Evolutionary conservation across 2,797 vertebrate species (phyloP), one percentile per base, ranked within the genome.

Genomic region (Loris lydekkerianus): DNA sequence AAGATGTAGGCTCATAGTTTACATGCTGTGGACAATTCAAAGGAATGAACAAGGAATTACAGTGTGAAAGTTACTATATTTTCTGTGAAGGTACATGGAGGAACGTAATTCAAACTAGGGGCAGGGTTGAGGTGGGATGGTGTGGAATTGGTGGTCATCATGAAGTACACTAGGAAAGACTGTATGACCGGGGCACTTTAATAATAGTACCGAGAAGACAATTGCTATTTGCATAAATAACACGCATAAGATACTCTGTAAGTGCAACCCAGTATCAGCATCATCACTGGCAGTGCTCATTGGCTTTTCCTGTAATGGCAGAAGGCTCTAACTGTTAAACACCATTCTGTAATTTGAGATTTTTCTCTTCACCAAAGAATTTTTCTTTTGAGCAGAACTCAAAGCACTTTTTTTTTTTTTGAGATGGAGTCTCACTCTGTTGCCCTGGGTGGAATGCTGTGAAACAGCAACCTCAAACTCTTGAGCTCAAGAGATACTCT

Each of bases 381-480:
- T 91, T 89, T 80, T 77, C 60, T 87, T 88, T 69, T 65, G 69
- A 61, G 34, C 70, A 91, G 70, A 93, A 84, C 29, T 89, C 77
- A 81, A 29, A 90, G 29, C 29, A 65, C 37, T 86, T 94, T 89
- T 53, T 53, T 53, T 15, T 53, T 15, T 53, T 53, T 53, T 53
- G 49, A 53, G 4, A 53, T 15, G 49, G 49, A 53, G 49, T 15
- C 49, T 53, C 14, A 15, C 49, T 53, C 49, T 53, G 49, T 53
- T 53, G 49, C 49, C 49, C 49, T 53, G 4, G 49, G 49, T 53
- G 15, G 49, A 53, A 14, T 53, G 49, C 49, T 49, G 14, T 49
- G 49, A 49, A 13, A 49, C 49, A 53, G 49, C 14, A 53, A 53
- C 49, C 14, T 17, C 14, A 53, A 53, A 53, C 49, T 53, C 49